Evolutionary conservation across 2,113 vertebrate species (phyloP), one percentile per base, ranked within the genome.

Genomic region (Sigmodon hispidus): DNA sequence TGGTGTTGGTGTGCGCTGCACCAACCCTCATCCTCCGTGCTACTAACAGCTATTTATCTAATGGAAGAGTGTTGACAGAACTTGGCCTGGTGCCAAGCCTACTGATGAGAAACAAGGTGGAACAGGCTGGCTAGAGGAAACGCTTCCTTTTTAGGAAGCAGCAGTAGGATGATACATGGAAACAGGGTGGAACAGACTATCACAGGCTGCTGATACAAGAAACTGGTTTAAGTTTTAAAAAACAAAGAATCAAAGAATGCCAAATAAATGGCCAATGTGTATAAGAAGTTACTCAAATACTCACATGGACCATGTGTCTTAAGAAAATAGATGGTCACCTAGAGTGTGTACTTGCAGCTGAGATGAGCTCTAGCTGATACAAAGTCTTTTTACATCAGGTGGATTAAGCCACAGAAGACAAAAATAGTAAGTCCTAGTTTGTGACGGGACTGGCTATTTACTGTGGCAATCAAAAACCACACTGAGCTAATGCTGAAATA

Each of bases 121-220:
- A 97, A 97, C 52, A 94, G 10, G 76, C 6, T 96, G 95, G 96
- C 96, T 95, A 26, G 65, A 84, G 52, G 92, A 45, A 95, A 96
- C 89, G 52, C 59, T 98, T 96, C 96, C 87, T 97, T 98, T 97
- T 94, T 86, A 96, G 92, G 96, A 98, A 98, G 81, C 83, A 84
- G 95, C 87, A 96, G 93, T 81, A 73, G 97, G 94, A 86, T 5
- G 96, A 93, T 3, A 22, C 13, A 88, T 63, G 73, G 96, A 98
- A 97, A 95, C 83, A 67, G 80, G 9, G 6, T 97, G 57, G 76
- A 95, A 90, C 94, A 94, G 79, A 70, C 43, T 63, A 90, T 76
- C 92, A 97, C 67, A 67, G 55, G 69, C 93, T 97, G 69, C 84
- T 29, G 70, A 96, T 93, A 50, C 22, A 92, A 90, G 59, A 92